phyloP scores from a whole-genome alignment of 2,113 vertebrate genomes.

The Thryonomys swinderianus region DNA sequence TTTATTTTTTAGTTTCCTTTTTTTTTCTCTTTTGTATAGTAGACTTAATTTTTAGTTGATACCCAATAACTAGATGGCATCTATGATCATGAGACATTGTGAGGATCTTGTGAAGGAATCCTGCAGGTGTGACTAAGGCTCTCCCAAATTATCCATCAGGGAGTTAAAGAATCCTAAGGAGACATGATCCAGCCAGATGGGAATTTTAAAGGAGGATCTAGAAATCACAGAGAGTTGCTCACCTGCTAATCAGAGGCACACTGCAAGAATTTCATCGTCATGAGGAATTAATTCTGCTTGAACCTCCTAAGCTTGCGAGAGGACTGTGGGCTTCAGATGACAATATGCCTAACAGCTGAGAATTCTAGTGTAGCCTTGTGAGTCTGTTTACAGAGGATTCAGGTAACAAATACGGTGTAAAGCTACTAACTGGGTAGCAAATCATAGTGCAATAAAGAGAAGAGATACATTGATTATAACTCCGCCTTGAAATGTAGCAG shows the following conservation, averaged over 20 bases:
- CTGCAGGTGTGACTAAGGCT: background rate
- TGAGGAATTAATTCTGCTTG: background rate
- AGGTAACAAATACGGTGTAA: background rate
- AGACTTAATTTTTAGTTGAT: background rate
- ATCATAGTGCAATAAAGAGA: background rate
- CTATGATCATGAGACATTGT: background rate
- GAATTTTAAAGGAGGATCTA: background rate
- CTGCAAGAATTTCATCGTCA: background rate
- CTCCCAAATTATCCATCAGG: background rate
- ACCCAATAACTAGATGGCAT: background rate
- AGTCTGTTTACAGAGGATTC: background rate
- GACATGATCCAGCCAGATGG: background rate
- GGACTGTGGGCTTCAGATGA: background rate
- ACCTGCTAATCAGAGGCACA: background rate
- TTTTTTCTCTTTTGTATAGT: background rate
- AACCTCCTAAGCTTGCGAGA: background rate
- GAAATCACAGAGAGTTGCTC: background rate
- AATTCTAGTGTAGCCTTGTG: background rate
- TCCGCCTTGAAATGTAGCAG: background rate
- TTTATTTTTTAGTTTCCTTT: background rate
- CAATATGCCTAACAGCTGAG: accelerated
- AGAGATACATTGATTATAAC: background rate
- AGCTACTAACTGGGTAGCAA: background rate
- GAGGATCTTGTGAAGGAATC: background rate
- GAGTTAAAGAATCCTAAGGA: background rate